phyloP scores from a whole-genome alignment of 2,113 vertebrate genomes.

The Paradisaea rubra region DNA sequence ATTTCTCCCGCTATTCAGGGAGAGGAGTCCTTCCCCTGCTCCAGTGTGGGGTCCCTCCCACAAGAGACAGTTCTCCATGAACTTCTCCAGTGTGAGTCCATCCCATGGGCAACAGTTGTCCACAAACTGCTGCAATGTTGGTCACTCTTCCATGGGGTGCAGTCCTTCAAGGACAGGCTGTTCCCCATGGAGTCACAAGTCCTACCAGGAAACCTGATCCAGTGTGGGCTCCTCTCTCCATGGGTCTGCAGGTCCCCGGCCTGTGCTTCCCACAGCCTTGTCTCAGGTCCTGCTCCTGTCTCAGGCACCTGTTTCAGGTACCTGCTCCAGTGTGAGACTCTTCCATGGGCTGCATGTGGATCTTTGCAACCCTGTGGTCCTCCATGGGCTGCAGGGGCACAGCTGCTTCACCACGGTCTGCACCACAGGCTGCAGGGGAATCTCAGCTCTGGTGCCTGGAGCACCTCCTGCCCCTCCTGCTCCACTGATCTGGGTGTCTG shows the following conservation, averaged over 20 bases:
- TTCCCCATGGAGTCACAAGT: neutral
- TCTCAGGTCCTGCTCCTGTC: no score
- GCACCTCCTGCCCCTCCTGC: neutral
- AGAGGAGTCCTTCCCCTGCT: neutral
- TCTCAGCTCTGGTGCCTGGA: neutral
- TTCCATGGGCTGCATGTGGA: neutral
- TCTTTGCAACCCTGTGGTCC: accelerated
- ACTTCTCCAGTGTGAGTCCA: neutral
- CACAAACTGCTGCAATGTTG: no score
- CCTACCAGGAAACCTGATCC: neutral
- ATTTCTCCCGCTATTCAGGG: neutral
- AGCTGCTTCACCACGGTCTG: neutral
- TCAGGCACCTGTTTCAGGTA: no score
- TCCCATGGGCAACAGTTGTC: accelerated
- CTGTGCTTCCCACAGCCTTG: no score
- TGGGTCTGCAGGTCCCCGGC: neutral
- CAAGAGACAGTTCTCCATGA: neutral
- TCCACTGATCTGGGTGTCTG: no score
- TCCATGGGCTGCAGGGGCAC: neutral
- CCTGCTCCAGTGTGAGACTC: neutral
- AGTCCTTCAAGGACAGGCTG: neutral
- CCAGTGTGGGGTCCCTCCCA: neutral
- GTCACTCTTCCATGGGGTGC: no score
- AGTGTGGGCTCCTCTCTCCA: neutral
- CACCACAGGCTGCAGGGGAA: neutral